Conservation (phyloP, 2,888 invertebrate species). For the Platynereis dumerilii region DNA sequence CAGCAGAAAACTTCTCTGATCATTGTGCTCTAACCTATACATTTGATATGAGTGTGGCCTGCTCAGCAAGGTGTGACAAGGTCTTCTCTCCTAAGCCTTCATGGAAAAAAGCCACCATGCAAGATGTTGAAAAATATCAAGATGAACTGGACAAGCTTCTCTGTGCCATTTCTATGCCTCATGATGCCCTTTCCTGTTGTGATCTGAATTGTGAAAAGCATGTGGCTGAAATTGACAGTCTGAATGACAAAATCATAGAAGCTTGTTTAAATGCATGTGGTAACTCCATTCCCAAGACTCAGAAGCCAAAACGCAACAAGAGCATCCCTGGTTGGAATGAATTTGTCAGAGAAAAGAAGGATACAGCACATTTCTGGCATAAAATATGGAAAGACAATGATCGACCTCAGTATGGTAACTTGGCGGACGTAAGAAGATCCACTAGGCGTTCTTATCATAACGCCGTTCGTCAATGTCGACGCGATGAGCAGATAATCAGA, state of each 20-base stretch:
- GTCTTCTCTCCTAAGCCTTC: not conserved
- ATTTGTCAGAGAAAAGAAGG: not conserved
- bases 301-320: not conserved
- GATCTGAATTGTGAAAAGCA: not conserved
- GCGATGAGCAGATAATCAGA: not conserved
- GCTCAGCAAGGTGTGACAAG: not conserved
- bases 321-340: conserved; percentile 2
- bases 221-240: not conserved
- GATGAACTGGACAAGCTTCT: not conserved
- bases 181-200: not conserved
- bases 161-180: not conserved
- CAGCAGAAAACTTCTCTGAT: not conserved
- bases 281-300: not conserved
- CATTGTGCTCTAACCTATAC: not conserved
- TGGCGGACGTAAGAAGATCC: not conserved
- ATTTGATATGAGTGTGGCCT: too few species aligned
- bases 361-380: not conserved
- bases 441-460: not conserved
- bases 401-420: not conserved
- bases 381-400: not conserved
- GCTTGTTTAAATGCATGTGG: too few species aligned
- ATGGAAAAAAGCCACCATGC: not conserved
- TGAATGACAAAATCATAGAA: not conserved
- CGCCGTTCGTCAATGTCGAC: not conserved
- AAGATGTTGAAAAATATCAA: conserved; percentile 5